phyloP scores from a whole-genome alignment of 2,888 invertebrate genomes.

The Acrobasis suavella region DNA sequence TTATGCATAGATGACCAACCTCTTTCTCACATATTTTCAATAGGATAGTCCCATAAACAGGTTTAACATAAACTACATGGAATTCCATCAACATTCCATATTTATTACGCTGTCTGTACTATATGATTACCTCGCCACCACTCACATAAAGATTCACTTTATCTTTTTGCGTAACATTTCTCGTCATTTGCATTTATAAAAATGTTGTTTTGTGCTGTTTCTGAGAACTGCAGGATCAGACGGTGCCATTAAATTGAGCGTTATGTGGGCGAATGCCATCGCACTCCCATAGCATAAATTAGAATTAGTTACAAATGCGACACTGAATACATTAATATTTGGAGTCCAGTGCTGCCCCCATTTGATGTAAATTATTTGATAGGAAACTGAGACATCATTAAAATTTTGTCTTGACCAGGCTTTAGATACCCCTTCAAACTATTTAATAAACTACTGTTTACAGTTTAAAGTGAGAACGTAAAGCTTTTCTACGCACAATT shows the following conservation, averaged over 20 bases:
- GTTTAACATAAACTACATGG: not conserved
- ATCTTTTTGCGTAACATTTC: constrained; percentile 20
- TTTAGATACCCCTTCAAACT: too few relatives aligned
- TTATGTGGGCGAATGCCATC: constrained; percentile 15
- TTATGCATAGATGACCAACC: not conserved
- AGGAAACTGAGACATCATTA: too few relatives aligned
- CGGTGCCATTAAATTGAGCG: constrained; percentile 19
- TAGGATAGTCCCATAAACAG: not conserved
- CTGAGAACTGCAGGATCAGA: constrained; percentile 18
- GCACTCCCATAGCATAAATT: not conserved
- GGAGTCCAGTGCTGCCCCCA: too few relatives aligned
- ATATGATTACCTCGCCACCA: constrained; percentile 8
- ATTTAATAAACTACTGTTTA: too few relatives aligned
- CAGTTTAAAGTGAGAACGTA: too few relatives aligned
- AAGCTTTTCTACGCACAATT: too few relatives aligned
- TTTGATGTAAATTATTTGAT: too few relatives aligned
- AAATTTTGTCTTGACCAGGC: too few relatives aligned
- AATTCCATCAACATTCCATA: constrained; percentile 18
- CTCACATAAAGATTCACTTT: constrained; percentile 21
- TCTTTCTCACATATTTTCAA: not conserved
- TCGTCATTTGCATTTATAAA: constrained; percentile 23
- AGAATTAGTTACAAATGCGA: not conserved
- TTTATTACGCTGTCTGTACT: constrained; percentile 9
- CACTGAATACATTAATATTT: too few relatives aligned
- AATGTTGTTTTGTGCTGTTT: constrained; percentile 22